Base-by-base conservation (phyloP, 1,140 invertebrate species). In the Drosophila gunungcola region DNA sequence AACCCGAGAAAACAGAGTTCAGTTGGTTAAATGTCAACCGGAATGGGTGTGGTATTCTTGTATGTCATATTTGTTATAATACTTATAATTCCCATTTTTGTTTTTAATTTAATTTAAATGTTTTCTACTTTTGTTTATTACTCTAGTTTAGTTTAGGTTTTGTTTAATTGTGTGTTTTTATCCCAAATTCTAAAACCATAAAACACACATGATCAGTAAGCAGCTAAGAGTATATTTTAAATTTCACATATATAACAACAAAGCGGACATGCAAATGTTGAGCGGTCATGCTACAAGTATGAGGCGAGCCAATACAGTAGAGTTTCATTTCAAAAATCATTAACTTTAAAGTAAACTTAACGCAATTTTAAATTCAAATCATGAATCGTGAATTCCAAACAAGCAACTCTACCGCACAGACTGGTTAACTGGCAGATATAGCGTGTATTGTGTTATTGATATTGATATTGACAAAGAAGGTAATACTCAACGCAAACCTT, bases 401-500 rank as follows among this genome's bases (percentile, higher is more conserved):
- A 25, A 38, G 12, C 41, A 77, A 70, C 74, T 78, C 56, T 72
- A 49, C 64, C 48, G 48, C 43, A 49, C 67, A 43, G 42, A 34
- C 32, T 38, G 13, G 48, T 57, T 54, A 46, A 45, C 7, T 68
- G 64, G 63, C 67, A 21, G 51, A 56, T 43, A 42, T 53, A 67
- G 61, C 54, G 67, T 62, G 57, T 65, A 4, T 61, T 67, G 62
- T 67, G 62, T 67, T 67, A 49, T 64, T 51, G 41, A 53, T 67
- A 49, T 64, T 51, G 41, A 53, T 81, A 81, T 42, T 62, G 21
- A 81, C 49, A 57, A 41, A 36, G 41, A 65, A 63, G 78, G 51
- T 82, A 63, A 77, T 61, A 82, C 72, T 58, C 48, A 80, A 73
- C 58, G 84, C 91, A 91, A 92, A 92, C 91, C 91, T 92, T 91